Percentiles rank a stretch among this genome's conserved stretches.
Conservation (phyloP, 2,113 vertebrate species). For the Pygoscelis adeliae region DNA sequence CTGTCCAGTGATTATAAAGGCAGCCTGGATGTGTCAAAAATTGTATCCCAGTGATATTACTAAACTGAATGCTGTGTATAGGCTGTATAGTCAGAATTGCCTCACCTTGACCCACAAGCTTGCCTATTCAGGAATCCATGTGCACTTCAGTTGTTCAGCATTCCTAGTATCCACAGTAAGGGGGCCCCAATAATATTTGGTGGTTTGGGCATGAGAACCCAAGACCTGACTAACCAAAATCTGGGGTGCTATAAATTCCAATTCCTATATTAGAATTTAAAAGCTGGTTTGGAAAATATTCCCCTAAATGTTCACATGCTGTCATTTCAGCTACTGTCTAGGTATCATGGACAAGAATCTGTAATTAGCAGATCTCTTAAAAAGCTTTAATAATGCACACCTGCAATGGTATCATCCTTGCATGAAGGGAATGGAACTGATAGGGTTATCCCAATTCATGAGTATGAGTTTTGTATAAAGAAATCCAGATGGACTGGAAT, state of each 20-base stretch:
- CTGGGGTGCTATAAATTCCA: background rate
- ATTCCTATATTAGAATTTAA: background rate
- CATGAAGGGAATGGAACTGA: background rate
- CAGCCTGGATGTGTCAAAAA: background rate
- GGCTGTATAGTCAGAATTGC: background rate
- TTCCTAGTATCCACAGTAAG: background rate
- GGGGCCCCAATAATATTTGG: background rate
- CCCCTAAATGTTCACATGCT: background rate
- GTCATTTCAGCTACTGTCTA: background rate
- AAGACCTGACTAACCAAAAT: background rate
- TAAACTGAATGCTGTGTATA: background rate
- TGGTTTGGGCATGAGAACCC: background rate
- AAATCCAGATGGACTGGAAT: conserved; percentile 49
- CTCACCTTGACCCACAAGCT: background rate
- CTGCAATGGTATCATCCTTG: background rate
- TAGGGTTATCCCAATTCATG: background rate
- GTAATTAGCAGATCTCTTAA: background rate
- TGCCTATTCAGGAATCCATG: accelerated
- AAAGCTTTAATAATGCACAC: background rate
- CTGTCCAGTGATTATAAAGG: background rate
- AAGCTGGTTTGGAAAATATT: background rate
- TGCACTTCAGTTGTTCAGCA: background rate
- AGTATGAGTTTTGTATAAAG: conserved; percentile 1
- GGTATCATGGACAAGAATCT: background rate
- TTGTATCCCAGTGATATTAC: background rate